phyloP scores from a whole-genome alignment of 2,797 vertebrate genomes.

The Hyperoplus immaculatus region DNA sequence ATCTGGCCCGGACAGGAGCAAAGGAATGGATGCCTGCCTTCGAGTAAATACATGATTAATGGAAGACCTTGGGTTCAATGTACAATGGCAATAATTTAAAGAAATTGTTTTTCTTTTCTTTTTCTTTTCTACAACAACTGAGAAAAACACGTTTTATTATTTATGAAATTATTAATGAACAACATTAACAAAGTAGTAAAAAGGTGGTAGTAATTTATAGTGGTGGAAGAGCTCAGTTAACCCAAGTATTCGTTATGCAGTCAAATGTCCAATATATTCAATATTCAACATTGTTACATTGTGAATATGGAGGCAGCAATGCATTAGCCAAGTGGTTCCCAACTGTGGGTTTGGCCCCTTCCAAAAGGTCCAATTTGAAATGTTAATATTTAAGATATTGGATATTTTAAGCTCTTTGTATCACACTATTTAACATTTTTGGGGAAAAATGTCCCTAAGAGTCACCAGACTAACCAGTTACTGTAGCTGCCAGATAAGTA shows the following conservation, averaged over 20 bases:
- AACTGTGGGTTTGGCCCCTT: neutral
- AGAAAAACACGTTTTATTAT: neutral
- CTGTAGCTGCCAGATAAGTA: neutral
- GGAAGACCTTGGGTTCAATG: constrained; percentile 2
- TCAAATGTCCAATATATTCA: neutral
- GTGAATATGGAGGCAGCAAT: neutral
- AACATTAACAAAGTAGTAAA: neutral
- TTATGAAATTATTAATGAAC: neutral
- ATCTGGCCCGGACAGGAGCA: constrained; percentile 75
- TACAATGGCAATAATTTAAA: neutral
- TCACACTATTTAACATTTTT: neutral
- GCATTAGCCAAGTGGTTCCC: constrained; percentile 5
- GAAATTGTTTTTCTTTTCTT: neutral
- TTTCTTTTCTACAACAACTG: neutral
- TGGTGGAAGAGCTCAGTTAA: neutral
- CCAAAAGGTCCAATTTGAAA: neutral
- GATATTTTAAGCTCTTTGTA: neutral
- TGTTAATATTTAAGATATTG: neutral
- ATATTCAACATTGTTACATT: neutral
- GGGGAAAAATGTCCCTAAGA: neutral
- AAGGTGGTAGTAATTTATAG: neutral
- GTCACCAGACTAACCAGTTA: neutral
- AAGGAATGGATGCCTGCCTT: constrained; percentile 64
- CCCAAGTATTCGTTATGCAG: neutral
- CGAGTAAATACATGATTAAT: constrained; percentile 1